phyloP scores from a whole-genome alignment of 2,888 invertebrate genomes.

The Ochropleura plecta region DNA sequence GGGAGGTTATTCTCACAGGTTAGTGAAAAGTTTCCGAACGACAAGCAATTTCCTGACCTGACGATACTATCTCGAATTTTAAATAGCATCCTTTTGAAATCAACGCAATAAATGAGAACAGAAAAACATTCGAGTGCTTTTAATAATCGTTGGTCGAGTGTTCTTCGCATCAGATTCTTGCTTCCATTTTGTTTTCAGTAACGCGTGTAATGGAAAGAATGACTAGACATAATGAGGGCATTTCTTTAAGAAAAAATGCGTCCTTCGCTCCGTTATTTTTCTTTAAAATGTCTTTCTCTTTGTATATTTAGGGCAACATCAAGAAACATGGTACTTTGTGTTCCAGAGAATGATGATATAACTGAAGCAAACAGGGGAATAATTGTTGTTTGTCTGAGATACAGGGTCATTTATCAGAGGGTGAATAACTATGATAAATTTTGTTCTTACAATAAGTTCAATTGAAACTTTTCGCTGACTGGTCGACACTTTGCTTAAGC shows the following conservation, averaged over 20 bases:
- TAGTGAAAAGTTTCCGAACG: slow-evolving; percentile 37
- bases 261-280: slow-evolving; percentile 58
- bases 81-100: slow-evolving; percentile 56
- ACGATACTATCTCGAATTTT: slow-evolving; percentile 42
- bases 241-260: slow-evolving; percentile 39
- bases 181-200: slow-evolving; percentile 75
- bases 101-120: slow-evolving; percentile 40
- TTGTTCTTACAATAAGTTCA: background rate
- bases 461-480: background rate
- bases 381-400: slow-evolving; percentile 6
- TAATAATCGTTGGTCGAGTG: slow-evolving; percentile 61
- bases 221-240: slow-evolving; percentile 70
- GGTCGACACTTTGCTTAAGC: too few species aligned
- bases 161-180: slow-evolving; percentile 66
- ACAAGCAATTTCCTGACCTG: slow-evolving; percentile 41
- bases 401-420: background rate
- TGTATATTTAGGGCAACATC: slow-evolving; percentile 28
- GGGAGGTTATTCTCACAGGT: slow-evolving; percentile 19
- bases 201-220: slow-evolving; percentile 77
- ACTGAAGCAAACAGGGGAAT: slow-evolving; percentile 13
- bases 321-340: slow-evolving; percentile 33
- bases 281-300: slow-evolving; percentile 35
- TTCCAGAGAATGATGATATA: slow-evolving; percentile 16
- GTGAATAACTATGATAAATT: background rate
- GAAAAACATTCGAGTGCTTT: slow-evolving; percentile 62